Conservation (phyloP, 2,888 invertebrate species). For the Scelioninae gen. 2 region DNA sequence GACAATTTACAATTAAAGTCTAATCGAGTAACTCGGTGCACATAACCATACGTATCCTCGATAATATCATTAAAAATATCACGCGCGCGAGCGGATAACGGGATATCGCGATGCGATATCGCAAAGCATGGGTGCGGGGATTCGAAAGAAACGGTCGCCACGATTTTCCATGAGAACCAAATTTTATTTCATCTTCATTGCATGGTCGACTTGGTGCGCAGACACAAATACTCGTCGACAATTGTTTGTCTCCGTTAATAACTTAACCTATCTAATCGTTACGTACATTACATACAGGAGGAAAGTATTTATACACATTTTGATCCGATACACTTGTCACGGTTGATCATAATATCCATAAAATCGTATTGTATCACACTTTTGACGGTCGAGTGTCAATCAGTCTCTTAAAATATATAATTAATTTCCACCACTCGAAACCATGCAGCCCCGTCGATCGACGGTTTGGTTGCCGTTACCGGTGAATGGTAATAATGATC, state of each 20-base stretch:
- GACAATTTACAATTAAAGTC: too few species aligned
- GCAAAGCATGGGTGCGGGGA: too few species aligned
- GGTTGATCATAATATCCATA: slow-evolving; percentile 53
- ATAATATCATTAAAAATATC: too few species aligned
- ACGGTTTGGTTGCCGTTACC: too few species aligned
- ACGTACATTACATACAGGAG: slow-evolving; percentile 59
- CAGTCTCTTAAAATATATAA: slow-evolving; percentile 65
- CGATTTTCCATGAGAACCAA: slow-evolving; percentile 66
- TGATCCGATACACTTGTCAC: slow-evolving; percentile 43
- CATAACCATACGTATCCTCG: too few species aligned
- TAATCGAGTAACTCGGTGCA: too few species aligned
- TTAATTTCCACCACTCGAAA: slow-evolving; percentile 31
- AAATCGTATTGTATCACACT: slow-evolving; percentile 70
- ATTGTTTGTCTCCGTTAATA: slow-evolving; percentile 36
- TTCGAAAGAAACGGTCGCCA: too few species aligned
- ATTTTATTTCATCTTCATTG: slow-evolving; percentile 67
- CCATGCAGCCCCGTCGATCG: too few species aligned
- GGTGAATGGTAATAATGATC: too few species aligned
- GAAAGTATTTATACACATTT: slow-evolving; percentile 56
- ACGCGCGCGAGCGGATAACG: too few species aligned
- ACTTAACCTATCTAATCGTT: slow-evolving; percentile 54
- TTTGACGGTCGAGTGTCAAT: slow-evolving; percentile 68
- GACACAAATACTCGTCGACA: slow-evolving; percentile 41
- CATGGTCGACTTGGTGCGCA: slow-evolving; percentile 42
- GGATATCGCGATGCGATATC: too few species aligned